Evolutionary conservation across 2,113 vertebrate genomes (phyloP).

Genomic region (Rhabdomys dilectus): DNA sequence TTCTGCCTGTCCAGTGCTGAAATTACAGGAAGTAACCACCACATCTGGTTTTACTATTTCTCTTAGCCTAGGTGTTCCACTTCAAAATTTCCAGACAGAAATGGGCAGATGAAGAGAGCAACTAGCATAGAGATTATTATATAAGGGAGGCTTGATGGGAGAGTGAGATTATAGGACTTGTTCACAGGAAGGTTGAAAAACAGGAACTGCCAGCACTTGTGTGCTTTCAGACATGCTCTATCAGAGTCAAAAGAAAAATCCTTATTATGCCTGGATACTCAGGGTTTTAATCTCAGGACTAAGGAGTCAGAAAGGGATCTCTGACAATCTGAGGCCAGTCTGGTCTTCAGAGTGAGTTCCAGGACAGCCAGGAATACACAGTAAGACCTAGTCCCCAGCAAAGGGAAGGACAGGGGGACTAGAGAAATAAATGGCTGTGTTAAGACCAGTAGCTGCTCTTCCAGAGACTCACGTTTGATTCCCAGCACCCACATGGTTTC

Average conservation of each 20-base stretch:
- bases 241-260: conserved; percentile 37
- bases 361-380: not conserved
- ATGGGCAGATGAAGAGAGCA: conserved; percentile 3
- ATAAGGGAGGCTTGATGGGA: not conserved
- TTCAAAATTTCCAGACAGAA: conserved; percentile 3
- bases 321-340: not conserved
- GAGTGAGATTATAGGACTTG: not conserved
- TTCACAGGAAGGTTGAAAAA: not conserved
- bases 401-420: not conserved
- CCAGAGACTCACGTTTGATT: not conserved
- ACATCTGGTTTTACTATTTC: not conserved
- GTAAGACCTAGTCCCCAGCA: not conserved
- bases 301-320: not conserved
- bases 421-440: not conserved
- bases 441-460: not conserved
- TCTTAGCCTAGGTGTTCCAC: not conserved
- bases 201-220: not conserved
- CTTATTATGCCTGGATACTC: not conserved
- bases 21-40: not conserved
- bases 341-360: not conserved
- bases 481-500: not conserved
- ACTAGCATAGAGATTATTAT: not conserved
- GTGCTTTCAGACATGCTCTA: not conserved
- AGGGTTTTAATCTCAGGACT: not conserved
- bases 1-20: not conserved